Evolutionary conservation across 2,113 vertebrate genomes (phyloP).

Genomic region (Scomber colias): DNA sequence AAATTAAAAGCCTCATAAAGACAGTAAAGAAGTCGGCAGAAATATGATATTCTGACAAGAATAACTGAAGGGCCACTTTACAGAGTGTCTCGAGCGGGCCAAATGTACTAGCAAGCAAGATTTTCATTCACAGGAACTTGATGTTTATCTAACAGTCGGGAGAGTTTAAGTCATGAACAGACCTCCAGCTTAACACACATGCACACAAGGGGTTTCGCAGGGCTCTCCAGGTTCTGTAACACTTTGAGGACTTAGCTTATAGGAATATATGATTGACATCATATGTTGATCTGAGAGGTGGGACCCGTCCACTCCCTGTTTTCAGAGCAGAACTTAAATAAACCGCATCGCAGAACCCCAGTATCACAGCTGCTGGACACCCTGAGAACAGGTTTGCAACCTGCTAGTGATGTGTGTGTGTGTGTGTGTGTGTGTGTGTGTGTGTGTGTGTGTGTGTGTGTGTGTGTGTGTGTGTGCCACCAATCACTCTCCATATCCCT

Average conservation of each 20-base stretch:
- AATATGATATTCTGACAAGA: constrained; percentile 28
- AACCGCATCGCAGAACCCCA: constrained; percentile 37
- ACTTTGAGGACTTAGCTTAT: constrained; percentile 22
- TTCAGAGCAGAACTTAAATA: constrained; percentile 63
- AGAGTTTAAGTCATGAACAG: constrained; percentile 17
- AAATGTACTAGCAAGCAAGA: constrained; percentile 18
- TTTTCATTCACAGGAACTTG: constrained; percentile 24
- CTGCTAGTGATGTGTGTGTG: constrained; percentile 31
- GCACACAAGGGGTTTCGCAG: background rate
- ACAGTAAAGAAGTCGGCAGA: constrained; percentile 33
- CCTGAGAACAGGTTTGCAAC: constrained; percentile 44
- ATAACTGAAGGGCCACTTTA: constrained; percentile 33
- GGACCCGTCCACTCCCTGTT: constrained; percentile 62
- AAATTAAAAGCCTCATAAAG: constrained; percentile 2
- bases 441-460: constrained; percentile 11
- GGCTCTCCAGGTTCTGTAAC: constrained; percentile 14
- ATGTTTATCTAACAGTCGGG: constrained; percentile 48
- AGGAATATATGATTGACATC: constrained; percentile 46
- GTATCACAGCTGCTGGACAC: constrained; percentile 9
- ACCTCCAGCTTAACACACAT: constrained; percentile 6
- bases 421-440: constrained; percentile 21
- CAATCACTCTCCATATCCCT: background rate
- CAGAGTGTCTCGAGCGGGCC: constrained; percentile 6
- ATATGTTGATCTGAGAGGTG: constrained; percentile 55
- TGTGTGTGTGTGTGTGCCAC: constrained; percentile 18